Evolutionary conservation across 2,113 vertebrate genomes (phyloP).

Genomic region (Pseudonaja textilis): DNA sequence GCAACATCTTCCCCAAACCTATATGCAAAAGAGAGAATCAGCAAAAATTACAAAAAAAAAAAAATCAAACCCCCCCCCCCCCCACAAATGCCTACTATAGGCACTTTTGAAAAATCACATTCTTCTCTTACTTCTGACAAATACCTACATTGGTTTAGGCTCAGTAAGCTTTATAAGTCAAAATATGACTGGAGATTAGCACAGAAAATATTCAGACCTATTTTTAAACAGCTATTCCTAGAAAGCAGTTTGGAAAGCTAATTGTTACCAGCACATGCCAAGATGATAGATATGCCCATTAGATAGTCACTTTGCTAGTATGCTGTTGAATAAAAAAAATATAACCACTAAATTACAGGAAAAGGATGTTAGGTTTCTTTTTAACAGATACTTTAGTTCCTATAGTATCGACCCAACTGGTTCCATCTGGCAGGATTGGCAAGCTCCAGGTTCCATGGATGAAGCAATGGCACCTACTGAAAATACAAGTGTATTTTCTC

Average conservation of each 20-base stretch:
- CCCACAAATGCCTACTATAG: neutral
- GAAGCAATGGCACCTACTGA: neutral
- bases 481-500: neutral
- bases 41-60: too few species aligned
- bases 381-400: neutral
- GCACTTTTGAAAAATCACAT: neutral
- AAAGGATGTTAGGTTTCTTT: neutral
- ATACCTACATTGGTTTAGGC: neutral
- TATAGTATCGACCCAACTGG: neutral
- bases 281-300: neutral
- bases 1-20: constrained; percentile 17
- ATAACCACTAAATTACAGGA: neutral
- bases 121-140: neutral
- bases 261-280: neutral
- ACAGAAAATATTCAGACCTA: neutral
- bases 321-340: neutral
- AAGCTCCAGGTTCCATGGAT: neutral
- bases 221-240: neutral
- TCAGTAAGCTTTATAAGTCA: neutral
- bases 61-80: neutral
- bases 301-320: neutral
- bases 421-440: neutral
- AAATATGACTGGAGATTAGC: neutral
- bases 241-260: neutral
- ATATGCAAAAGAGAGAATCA: neutral